Percentiles rank a stretch among this genome's conserved stretches.
phyloP scores from a whole-genome alignment of 2,888 invertebrate species.

The Philonicus albiceps region DNA sequence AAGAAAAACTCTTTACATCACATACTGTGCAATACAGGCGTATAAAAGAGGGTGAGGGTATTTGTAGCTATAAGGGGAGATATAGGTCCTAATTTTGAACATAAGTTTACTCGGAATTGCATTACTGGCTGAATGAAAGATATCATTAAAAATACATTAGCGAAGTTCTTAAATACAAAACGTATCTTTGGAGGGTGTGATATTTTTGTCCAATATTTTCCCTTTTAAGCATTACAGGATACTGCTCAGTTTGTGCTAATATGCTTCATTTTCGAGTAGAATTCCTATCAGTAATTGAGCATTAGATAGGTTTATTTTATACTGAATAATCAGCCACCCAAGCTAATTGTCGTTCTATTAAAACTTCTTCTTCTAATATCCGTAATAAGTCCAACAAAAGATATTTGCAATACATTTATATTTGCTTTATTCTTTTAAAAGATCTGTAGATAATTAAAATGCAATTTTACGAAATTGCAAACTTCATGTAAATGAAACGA shows the following conservation, averaged over 20 bases:
- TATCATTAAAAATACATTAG: not conserved
- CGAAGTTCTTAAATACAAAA: not conserved
- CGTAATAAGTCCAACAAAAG: too few relatives aligned
- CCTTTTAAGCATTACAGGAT: not conserved
- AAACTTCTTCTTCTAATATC: too few relatives aligned
- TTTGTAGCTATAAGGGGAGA: not conserved
- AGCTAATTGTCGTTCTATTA: too few relatives aligned
- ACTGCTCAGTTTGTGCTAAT: not conserved
- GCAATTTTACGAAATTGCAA: not conserved
- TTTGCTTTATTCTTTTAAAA: too few relatives aligned
- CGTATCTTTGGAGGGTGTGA: not conserved
- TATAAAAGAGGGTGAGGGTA: not conserved
- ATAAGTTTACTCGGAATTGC: not conserved
- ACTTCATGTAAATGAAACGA: not conserved
- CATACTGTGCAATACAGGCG: not conserved
- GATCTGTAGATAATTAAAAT: not conserved
- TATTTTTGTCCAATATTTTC: not conserved
- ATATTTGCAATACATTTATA: too few relatives aligned
- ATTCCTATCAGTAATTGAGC: not conserved
- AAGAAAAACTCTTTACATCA: not conserved
- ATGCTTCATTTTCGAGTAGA: not conserved
- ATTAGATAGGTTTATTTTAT: not conserved
- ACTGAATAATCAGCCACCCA: too few relatives aligned
- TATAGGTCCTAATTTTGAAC: not conserved
- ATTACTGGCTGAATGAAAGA: not conserved